Base-by-base conservation (phyloP, 2,113 vertebrate species). In the Phrynosoma platyrhinos region DNA sequence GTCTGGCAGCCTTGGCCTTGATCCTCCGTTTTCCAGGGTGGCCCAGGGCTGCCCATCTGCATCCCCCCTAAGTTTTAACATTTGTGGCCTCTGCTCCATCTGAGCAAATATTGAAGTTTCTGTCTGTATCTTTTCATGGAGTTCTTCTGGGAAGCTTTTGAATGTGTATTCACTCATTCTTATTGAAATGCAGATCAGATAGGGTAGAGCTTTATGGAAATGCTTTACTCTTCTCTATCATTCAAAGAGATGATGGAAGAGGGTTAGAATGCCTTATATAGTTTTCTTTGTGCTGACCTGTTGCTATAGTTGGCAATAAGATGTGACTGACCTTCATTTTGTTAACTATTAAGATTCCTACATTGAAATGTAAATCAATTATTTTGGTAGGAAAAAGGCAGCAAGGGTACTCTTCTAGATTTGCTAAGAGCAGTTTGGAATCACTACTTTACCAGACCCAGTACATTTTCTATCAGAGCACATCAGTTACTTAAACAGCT, bases 141-240 rank as follows among this genome's bases (percentile, higher is more conserved):
- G 83, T 68, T 79, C 53, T 89, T 0, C 80, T 83, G 0, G 23
- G 1, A 79, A 79, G 53, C n/a, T 30, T 88, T 5, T 79, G 77
- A 87, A 87, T 53, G 36, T 83, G 72, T 83, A 18, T 47, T 89
- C 18, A 1, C 40, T 85, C 78, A 78, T 42, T 75, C 64, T 68
- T 62, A 75, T 79, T 93, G 89, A 93, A 92, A 89, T 89, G 84
- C 84, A 90, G 62, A 89, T 90, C 9, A 58, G n/a, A 83, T n/a
- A 40, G 66, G 23, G 82, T 81, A 55, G 86, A 72, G 64, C 23
- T 25, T 89, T 32, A 21, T 77, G 78, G 82, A 79, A 88, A 47
- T 85, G 79, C 58, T 83, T 88, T 85, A 40, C 0, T 30, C 32
- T 7, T 77, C n/a, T 32, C 58, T 8, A 47, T 21, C 32, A 21